Percentiles rank a stretch among this genome's conserved stretches.
Conservation (phyloP, 1,140 invertebrate genomes). For the Drosophila equinoxialis region DNA sequence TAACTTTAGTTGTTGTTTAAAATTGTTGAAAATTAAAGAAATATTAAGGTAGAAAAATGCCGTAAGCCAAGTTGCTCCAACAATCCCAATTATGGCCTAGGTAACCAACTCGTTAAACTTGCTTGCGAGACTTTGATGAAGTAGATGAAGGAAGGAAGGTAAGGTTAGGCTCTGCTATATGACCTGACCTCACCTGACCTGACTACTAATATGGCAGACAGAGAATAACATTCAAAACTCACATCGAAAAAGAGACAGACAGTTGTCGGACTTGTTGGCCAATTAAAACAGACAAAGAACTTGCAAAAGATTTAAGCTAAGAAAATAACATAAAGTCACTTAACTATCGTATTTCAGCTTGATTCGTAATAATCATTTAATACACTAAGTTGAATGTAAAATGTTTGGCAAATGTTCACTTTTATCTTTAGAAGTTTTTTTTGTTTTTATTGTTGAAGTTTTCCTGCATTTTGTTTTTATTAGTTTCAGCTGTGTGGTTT, state of each 20-base stretch:
- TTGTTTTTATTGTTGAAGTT: background rate
- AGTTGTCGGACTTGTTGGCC: background rate
- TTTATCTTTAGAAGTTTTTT: background rate
- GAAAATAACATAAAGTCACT: too few relatives aligned
- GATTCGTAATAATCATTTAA: too few relatives aligned
- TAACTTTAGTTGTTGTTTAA: background rate
- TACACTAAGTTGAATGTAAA: too few relatives aligned
- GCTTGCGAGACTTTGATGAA: background rate
- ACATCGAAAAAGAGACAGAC: background rate
- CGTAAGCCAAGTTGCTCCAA: background rate
- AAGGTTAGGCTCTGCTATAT: background rate
- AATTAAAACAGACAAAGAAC: background rate
- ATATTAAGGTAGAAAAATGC: background rate
- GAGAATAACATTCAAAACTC: too few relatives aligned
- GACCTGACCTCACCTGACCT: background rate
- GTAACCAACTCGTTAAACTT: constrained; percentile 8
- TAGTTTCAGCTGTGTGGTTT: background rate
- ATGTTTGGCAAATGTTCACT: background rate
- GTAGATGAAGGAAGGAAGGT: background rate
- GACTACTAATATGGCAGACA: background rate
- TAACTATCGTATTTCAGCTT: too few relatives aligned
- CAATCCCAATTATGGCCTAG: constrained; percentile 3
- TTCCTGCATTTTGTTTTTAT: background rate
- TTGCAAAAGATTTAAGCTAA: constrained; percentile 4
- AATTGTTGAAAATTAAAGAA: background rate